Evolutionary conservation across 2,113 vertebrate species (phyloP).

Genomic region (Lamprologus lemairii): DNA sequence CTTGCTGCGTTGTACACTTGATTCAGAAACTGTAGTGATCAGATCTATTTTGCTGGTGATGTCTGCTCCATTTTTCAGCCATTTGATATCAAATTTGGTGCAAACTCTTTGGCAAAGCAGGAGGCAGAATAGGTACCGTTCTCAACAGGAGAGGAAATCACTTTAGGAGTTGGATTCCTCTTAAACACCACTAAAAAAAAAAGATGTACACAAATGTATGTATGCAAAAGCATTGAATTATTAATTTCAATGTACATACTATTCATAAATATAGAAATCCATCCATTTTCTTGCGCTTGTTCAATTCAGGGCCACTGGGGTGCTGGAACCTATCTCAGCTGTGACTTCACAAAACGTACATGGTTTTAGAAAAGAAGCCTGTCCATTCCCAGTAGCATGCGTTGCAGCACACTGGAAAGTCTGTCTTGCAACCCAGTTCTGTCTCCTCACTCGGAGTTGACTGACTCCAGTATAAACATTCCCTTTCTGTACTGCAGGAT

Average conservation of each 20-base stretch:
- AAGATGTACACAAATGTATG: neutral
- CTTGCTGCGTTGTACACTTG: constrained; percentile 37
- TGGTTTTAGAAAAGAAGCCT: neutral
- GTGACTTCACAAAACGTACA: neutral
- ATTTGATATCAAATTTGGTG: constrained; percentile 16
- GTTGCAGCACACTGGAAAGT: neutral
- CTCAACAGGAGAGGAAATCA: constrained; percentile 11
- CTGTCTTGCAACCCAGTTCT: fast-evolving
- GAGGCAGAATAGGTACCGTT: constrained; percentile 18
- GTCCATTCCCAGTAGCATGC: neutral
- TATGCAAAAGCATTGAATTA: neutral
- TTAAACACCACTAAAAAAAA: neutral
- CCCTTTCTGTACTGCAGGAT: neutral
- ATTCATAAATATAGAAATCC: neutral
- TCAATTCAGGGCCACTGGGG: neutral
- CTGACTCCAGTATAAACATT: constrained; percentile 36
- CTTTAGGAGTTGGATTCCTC: neutral
- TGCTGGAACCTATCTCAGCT: fast-evolving
- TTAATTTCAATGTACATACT: neutral
- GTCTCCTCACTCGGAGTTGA: constrained; percentile 32
- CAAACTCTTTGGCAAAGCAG: constrained; percentile 64
- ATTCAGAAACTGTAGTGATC: neutral
- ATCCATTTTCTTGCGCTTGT: neutral
- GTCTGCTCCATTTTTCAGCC: neutral
- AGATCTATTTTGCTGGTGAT: neutral